A percentile compares a stretch with the other conserved stretches of the same genome.
Evolutionary conservation across 2,113 vertebrate species (phyloP).

Genomic region (Corydoras maculifer): DNA sequence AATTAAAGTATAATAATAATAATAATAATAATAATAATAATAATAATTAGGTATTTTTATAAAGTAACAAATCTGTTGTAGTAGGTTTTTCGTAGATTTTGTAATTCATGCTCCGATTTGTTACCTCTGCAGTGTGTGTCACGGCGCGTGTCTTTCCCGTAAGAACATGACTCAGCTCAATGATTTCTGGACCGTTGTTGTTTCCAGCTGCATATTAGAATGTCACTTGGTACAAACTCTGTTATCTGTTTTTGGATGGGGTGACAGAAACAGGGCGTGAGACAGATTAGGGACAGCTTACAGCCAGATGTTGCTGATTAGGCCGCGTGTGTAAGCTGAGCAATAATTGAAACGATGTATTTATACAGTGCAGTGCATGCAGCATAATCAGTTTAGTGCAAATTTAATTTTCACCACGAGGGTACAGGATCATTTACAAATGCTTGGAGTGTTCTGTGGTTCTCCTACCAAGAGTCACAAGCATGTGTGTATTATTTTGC

Average conservation of each 20-base stretch:
- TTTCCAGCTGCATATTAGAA: constrained; percentile 52
- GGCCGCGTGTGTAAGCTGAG: constrained; percentile 49
- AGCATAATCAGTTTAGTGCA: constrained; percentile 49
- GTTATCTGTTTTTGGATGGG: constrained; percentile 60
- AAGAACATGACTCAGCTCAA: constrained; percentile 10
- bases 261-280: constrained; percentile 51
- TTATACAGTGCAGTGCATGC: constrained; percentile 50
- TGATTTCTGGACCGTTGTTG: constrained; percentile 7
- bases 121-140: constrained; percentile 8
- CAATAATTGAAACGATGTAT: constrained; percentile 50
- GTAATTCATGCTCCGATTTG: constrained; percentile 11
- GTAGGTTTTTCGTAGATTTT: not conserved
- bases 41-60: too few species aligned
- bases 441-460: not conserved
- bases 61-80: too few species aligned
- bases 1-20: too few species aligned
- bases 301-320: constrained; percentile 64
- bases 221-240: constrained; percentile 44
- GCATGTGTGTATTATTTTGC: not conserved
- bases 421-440: not conserved
- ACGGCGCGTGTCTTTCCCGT: constrained; percentile 15
- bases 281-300: constrained; percentile 58
- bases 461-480: constrained; percentile 2
- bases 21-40: too few species aligned
- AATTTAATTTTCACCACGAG: constrained; percentile 37